Evolutionary conservation across 2,113 vertebrate genomes (phyloP).

Genomic region (Sardina pilchardus): DNA sequence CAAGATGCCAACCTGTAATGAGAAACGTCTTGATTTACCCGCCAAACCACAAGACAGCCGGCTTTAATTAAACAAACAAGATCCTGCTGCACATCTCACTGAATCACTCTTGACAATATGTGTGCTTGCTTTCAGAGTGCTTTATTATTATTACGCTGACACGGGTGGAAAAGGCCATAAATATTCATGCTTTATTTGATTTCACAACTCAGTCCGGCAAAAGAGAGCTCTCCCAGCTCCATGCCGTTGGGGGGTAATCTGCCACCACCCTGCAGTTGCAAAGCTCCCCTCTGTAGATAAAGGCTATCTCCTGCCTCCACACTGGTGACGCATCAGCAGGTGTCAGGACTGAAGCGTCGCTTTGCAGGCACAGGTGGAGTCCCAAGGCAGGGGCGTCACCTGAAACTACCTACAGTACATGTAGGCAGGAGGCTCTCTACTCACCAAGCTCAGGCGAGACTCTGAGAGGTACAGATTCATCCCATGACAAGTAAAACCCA

Average conservation of each 20-base stretch:
- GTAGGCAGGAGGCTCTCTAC: not conserved
- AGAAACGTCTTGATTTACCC: slow-evolving; percentile 42
- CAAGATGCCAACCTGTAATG: slow-evolving; percentile 45
- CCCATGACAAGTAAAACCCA: not conserved
- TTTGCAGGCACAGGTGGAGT: not conserved
- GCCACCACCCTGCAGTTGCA: not conserved
- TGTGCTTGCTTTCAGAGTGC: not conserved
- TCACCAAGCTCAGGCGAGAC: not conserved
- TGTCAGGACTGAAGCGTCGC: not conserved
- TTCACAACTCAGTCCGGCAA: not conserved
- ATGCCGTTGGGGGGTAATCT: not conserved
- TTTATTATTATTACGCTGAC: slow-evolving; percentile 14
- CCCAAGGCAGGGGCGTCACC: not conserved
- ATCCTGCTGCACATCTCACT: slow-evolving; percentile 14
- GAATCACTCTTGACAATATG: slow-evolving; percentile 17
- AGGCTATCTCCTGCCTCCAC: not conserved
- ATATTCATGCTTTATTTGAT: slow-evolving; percentile 14
- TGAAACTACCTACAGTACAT: not conserved
- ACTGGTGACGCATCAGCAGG: not conserved
- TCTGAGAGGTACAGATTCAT: not conserved
- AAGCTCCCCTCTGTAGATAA: not conserved
- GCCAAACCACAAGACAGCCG: slow-evolving; percentile 11
- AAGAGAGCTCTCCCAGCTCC: not conserved
- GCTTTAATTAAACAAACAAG: slow-evolving; percentile 28
- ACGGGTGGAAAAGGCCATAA: not conserved